A percentile compares a stretch with the other conserved stretches of the same genome.
These are phyloP conservation scores for Atrichornis clamosus DNA, from an alignment of 2,113 vertebrate species.

Conservation along the genomic window DNA sequence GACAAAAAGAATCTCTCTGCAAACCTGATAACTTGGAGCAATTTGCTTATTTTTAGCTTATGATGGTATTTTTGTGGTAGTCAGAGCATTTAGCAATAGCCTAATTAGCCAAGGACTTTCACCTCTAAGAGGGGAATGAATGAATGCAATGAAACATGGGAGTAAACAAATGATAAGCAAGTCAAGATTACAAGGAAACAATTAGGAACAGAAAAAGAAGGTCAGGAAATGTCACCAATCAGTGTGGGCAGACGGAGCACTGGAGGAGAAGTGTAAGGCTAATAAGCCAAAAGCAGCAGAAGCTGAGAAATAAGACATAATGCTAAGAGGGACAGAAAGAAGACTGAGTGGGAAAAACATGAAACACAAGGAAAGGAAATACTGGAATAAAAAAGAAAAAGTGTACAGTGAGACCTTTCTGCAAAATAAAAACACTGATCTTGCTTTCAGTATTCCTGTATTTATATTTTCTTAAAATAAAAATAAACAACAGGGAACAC, in stretches of 20 bases:
- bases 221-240: neutral
- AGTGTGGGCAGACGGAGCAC: neutral
- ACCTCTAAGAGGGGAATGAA: too few species aligned
- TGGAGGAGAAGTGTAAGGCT: neutral
- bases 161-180: neutral
- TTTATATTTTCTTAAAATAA: neutral
- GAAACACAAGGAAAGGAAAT: neutral
- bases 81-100: neutral
- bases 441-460: neutral
- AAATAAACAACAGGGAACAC: neutral
- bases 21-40: neutral
- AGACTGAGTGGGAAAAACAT: neutral
- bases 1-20: neutral
- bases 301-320: neutral
- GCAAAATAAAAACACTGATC: neutral
- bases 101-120: neutral
- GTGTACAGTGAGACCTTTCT: neutral
- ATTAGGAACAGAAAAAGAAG: neutral
- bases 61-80: neutral
- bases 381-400: neutral
- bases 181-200: neutral
- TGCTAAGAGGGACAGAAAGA: neutral
- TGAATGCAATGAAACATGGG: neutral
- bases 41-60: neutral
- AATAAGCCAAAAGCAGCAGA: neutral